These are phyloP conservation scores for Sebastes aleutianus DNA, from an alignment of 2,797 vertebrate genomes.

Conservation along the genomic window DNA sequence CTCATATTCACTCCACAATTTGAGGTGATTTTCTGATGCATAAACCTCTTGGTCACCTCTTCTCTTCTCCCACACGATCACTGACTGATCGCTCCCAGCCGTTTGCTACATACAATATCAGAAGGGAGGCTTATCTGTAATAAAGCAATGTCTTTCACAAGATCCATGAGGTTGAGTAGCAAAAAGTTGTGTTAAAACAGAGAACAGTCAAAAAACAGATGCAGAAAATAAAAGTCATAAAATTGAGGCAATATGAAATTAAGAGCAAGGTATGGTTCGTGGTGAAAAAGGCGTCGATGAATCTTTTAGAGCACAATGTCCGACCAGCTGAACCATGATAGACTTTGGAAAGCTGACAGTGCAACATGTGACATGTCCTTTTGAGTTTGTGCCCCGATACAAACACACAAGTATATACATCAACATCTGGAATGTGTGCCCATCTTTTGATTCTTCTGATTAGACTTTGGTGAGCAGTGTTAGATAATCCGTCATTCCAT, in stretches of 20 bases:
- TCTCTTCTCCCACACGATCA: conserved; percentile 1
- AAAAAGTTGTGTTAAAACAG: conserved; percentile 69
- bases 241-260: conserved; percentile 23
- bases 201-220: conserved; percentile 3
- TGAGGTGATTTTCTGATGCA: conserved; percentile 12
- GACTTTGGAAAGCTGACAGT: conserved; percentile 46
- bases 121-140: conserved; percentile 65
- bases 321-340: neutral
- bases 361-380: conserved; percentile 39
- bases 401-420: conserved; percentile 71
- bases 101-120: conserved; percentile 79
- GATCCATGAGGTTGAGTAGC: conserved; percentile 48
- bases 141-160: conserved; percentile 72
- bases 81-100: conserved; percentile 1
- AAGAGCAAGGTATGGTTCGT: conserved; percentile 50
- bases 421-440: conserved; percentile 79
- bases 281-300: conserved; percentile 71
- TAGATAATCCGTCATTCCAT: neutral
- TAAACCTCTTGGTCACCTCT: neutral
- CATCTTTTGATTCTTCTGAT: conserved; percentile 65
- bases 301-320: neutral
- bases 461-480: conserved; percentile 38
- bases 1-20: conserved; percentile 21
- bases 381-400: neutral
- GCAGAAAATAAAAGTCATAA: conserved; percentile 11